Evolutionary conservation across 2,888 invertebrate genomes (phyloP), one percentile per base, ranked within the genome.

Genomic region (Amblyjoppa proteus): DNA sequence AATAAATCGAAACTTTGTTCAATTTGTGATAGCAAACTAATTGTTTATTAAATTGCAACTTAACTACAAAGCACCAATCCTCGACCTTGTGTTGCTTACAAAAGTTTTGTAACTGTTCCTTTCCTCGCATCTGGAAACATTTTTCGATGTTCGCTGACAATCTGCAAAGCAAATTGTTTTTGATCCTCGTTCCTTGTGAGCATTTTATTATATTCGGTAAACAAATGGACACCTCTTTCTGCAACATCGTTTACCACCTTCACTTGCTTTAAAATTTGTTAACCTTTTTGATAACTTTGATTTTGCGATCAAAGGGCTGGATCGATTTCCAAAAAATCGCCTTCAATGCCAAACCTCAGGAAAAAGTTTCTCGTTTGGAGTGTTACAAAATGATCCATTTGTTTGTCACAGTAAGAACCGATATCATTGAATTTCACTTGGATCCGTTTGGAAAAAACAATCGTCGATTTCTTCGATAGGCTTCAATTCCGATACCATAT

Each of bases 401-500:
- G 56, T 77, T 73, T 78, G 61, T 78, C 73, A 38, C 31, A 78
- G 61, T 61, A 73, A 66, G 31, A 61, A 66, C 49, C 58, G 49
- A 79, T 79, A 34, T 64, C 61, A 38, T 51, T 56, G 34, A 38
- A 34, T 61, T 51, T 79, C 6, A 71, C 49, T 51, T 49, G 69
- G 13, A 70, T 49, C 51, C 70, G 78, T 70, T 70, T 49, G 13
- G 78, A 38, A 34, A 34, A 70, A 79, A 61, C 45, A 51, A 45
- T 70, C 58, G 38, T 76, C 77, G 71, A 80, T 64, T 25, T 83
- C 69, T 13, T 85, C 75, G 73, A 71, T 49, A 28, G 77, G 81
- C 38, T 73, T 25, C 53, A 83, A 86, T 45, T 49, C 69, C 34
- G 20, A 53, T 64, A 85, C 66, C 75, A 85, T 85, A 45, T 79